Conservation (phyloP, 2,113 vertebrate genomes). For the Oncorhynchus keta region DNA sequence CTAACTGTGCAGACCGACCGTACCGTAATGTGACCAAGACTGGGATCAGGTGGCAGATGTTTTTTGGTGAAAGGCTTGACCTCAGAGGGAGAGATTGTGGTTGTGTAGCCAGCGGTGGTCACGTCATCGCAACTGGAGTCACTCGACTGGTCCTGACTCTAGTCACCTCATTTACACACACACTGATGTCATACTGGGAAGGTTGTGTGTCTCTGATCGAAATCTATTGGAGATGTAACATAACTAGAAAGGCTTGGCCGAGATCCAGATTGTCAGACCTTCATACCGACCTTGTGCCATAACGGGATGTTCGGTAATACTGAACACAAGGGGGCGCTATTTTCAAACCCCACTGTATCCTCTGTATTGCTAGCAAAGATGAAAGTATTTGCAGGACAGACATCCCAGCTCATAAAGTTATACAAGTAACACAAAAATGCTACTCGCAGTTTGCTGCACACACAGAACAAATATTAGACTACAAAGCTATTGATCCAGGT, state of each 20-base stretch:
- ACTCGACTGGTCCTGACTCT: conserved; percentile 15
- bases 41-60: conserved; percentile 57
- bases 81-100: conserved; percentile 51
- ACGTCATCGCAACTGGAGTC: conserved; percentile 44
- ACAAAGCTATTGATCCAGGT: too few species aligned
- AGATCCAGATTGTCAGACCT: too few species aligned
- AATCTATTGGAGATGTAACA: neutral
- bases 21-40: conserved; percentile 43
- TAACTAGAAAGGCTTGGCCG: neutral
- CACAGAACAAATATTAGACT: too few species aligned
- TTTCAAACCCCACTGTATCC: too few species aligned
- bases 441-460: too few species aligned
- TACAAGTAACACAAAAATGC: too few species aligned
- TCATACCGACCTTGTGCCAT: too few species aligned
- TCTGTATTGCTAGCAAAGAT: too few species aligned
- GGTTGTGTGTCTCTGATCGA: neutral
- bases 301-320: too few species aligned
- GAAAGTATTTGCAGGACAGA: too few species aligned
- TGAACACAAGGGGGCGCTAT: too few species aligned
- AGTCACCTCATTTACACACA: conserved; percentile 36
- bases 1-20: conserved; percentile 27
- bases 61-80: conserved; percentile 47
- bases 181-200: conserved; percentile 40
- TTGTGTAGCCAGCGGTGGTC: conserved; percentile 50
- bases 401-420: too few species aligned